These are phyloP conservation scores for Cepaea nemoralis DNA, from an alignment of 1,140 invertebrate species.

Conservation along the genomic window DNA sequence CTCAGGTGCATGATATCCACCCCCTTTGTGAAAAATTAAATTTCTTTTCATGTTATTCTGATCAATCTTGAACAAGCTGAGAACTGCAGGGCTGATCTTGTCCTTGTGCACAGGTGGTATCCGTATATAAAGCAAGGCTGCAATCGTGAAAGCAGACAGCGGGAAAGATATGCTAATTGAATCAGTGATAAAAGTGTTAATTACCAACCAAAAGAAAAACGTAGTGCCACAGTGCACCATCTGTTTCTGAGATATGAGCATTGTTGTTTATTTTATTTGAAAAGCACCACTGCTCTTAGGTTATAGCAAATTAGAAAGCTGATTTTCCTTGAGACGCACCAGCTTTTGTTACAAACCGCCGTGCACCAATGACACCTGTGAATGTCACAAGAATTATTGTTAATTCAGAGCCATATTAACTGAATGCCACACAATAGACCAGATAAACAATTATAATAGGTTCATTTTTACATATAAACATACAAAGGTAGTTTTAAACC, in stretches of 20 bases:
- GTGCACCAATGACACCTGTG: neutral
- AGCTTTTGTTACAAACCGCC: neutral
- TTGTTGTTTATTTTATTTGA: neutral
- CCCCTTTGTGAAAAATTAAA: slow-evolving; percentile 36
- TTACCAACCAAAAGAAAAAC: slow-evolving; percentile 12
- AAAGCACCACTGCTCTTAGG: neutral
- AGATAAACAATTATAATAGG: too few species aligned
- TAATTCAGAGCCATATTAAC: too few species aligned
- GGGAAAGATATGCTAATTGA: neutral
- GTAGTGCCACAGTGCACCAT: neutral
- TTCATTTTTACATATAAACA: too few species aligned
- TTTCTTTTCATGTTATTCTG: slow-evolving; percentile 5
- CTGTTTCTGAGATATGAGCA: neutral
- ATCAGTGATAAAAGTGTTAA: slow-evolving; percentile 13
- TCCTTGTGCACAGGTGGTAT: slow-evolving; percentile 6
- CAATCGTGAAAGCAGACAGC: neutral
- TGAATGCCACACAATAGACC: too few species aligned
- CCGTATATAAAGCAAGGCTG: neutral
- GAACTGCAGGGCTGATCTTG: neutral
- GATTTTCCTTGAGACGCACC: neutral
- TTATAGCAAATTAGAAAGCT: neutral
- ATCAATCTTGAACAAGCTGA: slow-evolving; percentile 5
- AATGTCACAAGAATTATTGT: neutral
- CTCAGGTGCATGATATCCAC: slow-evolving; percentile 32
- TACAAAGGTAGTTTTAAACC: too few species aligned